These are phyloP conservation scores for Vespertilio murinus DNA, from an alignment of 2,797 vertebrate species.

Conservation along the genomic window DNA sequence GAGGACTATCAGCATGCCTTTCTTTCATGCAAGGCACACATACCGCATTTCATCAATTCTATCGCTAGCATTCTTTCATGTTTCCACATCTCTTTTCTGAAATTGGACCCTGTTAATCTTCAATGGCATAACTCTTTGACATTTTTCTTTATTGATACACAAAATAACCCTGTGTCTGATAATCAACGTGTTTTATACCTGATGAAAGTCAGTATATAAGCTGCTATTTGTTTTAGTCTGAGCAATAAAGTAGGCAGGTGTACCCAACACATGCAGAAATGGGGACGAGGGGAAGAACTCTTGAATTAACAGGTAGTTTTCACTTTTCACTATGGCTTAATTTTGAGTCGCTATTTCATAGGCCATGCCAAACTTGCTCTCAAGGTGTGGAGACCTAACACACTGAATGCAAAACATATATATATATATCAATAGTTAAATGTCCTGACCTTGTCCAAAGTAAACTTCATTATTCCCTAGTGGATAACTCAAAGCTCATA, in stretches of 20 bases:
- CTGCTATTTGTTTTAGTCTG: neutral
- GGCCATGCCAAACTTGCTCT: neutral
- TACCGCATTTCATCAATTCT: neutral
- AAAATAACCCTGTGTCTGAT: neutral
- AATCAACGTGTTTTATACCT: neutral
- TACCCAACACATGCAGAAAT: neutral
- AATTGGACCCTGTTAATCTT: neutral
- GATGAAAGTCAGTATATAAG: neutral
- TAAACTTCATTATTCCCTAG: neutral
- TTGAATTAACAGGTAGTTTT: neutral
- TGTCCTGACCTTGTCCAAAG: neutral
- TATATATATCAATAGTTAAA: neutral
- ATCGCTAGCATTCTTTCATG: neutral
- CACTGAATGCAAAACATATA: neutral
- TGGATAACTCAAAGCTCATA: neutral
- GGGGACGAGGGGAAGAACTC: neutral
- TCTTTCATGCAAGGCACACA: neutral
- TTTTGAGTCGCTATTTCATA: neutral
- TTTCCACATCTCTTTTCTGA: conserved; percentile 24
- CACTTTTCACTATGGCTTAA: neutral
- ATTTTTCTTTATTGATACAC: neutral
- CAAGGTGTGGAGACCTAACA: neutral
- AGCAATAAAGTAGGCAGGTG: neutral
- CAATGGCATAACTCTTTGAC: neutral
- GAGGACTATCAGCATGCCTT: neutral